A percentile compares a stretch with the other conserved stretches of the same genome.
Evolutionary conservation across 2,797 vertebrate species (phyloP).

Genomic region (Danio kyathit): DNA sequence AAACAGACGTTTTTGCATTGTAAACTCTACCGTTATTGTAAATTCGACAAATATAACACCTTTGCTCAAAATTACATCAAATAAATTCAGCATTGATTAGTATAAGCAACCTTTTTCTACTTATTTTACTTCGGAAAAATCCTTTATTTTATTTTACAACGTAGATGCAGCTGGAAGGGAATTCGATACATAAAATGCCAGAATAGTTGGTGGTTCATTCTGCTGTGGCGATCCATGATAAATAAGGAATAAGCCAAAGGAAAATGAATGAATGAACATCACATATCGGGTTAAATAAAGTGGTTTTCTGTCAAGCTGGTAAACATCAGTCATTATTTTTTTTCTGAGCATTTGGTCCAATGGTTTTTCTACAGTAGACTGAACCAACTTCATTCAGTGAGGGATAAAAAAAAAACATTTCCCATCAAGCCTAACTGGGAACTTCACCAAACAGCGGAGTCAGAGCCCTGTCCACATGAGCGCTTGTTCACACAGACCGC

Average conservation of each 20-base stretch:
- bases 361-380: neutral
- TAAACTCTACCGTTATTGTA: too few species aligned
- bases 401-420: conserved; percentile 36
- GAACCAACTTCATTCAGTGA: conserved; percentile 10
- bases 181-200: too few species aligned
- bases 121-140: too few species aligned
- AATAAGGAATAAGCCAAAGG: too few species aligned
- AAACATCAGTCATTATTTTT: neutral
- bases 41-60: too few species aligned
- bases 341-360: conserved; percentile 11
- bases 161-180: too few species aligned
- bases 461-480: conserved; percentile 47
- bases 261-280: too few species aligned
- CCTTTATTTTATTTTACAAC: too few species aligned
- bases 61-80: neutral
- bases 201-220: too few species aligned
- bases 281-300: too few species aligned
- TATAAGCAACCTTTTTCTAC: neutral
- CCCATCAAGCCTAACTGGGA: conserved; percentile 52
- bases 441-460: conserved; percentile 43
- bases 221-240: too few species aligned
- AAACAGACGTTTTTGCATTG: too few species aligned
- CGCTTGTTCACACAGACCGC: conserved; percentile 39
- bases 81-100: neutral
- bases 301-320: conserved; percentile 7